A percentile compares a stretch with the other conserved stretches of the same genome.
Evolutionary conservation across 2,797 vertebrate species (phyloP).

Genomic region (Gymnoscopelus braueri): DNA sequence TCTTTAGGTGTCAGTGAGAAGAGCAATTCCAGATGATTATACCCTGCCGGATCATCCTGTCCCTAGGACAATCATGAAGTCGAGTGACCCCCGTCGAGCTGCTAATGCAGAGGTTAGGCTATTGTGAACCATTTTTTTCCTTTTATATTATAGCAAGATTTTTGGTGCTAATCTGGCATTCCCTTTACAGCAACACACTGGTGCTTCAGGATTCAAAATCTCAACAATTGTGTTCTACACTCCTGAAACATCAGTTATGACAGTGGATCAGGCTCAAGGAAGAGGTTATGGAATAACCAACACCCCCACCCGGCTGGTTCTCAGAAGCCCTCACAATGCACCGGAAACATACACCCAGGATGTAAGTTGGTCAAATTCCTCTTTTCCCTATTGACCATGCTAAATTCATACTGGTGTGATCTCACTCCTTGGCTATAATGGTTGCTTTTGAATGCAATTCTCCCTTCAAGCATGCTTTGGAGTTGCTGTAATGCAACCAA

Average conservation of each 20-base stretch:
- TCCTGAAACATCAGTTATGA: slow-evolving; percentile 65
- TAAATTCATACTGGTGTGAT: not conserved
- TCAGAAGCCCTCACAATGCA: slow-evolving; percentile 67
- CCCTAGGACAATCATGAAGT: not conserved
- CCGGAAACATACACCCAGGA: slow-evolving; percentile 56
- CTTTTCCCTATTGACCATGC: not conserved
- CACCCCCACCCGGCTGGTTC: slow-evolving; percentile 75
- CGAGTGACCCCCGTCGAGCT: slow-evolving; percentile 9
- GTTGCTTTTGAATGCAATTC: not conserved
- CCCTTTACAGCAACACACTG: slow-evolving; percentile 29
- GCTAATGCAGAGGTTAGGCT: slow-evolving; percentile 42
- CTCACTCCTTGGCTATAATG: not conserved
- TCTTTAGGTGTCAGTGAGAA: slow-evolving; percentile 74
- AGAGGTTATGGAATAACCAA: slow-evolving; percentile 76
- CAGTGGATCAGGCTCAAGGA: slow-evolving; percentile 66
- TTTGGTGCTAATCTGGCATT: not conserved
- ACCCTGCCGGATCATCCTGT: slow-evolving; percentile 16
- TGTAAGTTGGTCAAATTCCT: slow-evolving; percentile 46
- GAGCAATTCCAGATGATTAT: slow-evolving; percentile 43
- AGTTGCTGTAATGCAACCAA: not conserved
- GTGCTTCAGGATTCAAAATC: slow-evolving; percentile 53
- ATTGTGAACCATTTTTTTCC: not conserved
- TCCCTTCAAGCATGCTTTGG: not conserved
- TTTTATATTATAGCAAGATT: rapidly evolving
- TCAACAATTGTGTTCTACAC: slow-evolving; percentile 78